Evolutionary conservation across 2,113 vertebrate species (phyloP).

Genomic region (Brienomyrus longianalis): DNA sequence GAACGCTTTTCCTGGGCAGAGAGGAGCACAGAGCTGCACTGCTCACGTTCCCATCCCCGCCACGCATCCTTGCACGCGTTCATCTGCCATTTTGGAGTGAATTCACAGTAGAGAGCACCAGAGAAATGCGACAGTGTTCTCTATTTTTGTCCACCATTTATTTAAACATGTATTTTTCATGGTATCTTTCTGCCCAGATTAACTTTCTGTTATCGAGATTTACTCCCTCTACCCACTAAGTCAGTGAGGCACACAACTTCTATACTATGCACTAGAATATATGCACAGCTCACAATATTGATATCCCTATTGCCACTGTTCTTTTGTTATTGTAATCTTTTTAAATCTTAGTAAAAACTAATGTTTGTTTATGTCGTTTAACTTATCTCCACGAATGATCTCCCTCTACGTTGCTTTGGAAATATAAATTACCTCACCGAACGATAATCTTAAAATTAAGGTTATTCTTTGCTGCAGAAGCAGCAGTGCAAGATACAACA

Average conservation of each 20-base stretch:
- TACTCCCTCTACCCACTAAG: background rate
- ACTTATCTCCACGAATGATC: background rate
- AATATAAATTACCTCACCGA: background rate
- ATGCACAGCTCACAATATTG: background rate
- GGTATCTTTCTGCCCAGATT: background rate
- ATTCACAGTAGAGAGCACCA: background rate
- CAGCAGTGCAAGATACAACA: background rate
- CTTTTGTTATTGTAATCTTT: background rate
- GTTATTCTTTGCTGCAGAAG: background rate
- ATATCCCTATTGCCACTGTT: background rate
- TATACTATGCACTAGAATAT: background rate
- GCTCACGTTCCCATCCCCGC: no score
- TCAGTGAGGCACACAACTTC: background rate
- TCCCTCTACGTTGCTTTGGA: background rate
- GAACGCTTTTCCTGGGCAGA: slow-evolving; percentile 66
- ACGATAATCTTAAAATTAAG: background rate
- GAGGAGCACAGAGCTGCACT: background rate
- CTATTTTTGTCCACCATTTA: background rate
- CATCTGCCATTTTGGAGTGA: background rate
- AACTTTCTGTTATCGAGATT: background rate
- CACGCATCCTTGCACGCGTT: background rate
- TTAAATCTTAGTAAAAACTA: background rate
- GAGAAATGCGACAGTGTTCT: background rate
- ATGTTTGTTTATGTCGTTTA: background rate
- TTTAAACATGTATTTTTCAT: background rate